Percentiles rank a stretch among this genome's conserved stretches.
These are phyloP conservation scores for Tenthredo scrophulariae DNA, from an alignment of 2,888 invertebrate genomes.

Conservation along the genomic window DNA sequence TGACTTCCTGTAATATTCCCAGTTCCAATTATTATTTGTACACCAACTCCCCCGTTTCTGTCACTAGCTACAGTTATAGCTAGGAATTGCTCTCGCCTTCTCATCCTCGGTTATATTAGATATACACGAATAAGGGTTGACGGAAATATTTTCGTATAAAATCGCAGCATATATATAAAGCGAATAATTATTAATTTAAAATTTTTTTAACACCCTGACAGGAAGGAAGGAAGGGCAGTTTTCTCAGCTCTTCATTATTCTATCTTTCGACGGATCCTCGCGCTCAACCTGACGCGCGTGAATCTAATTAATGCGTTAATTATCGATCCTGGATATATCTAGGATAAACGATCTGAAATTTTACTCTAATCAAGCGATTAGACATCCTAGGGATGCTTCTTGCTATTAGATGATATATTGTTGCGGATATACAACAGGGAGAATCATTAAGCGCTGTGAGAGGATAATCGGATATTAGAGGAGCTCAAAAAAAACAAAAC, in stretches of 20 bases:
- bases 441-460: too few relatives aligned
- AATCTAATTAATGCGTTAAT: background rate
- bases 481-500: background rate
- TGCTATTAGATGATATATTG: too few relatives aligned
- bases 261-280: background rate
- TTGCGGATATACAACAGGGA: too few relatives aligned
- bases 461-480: too few relatives aligned
- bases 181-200: background rate
- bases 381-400: too few relatives aligned
- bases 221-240: background rate
- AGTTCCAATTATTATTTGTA: constrained; percentile 49
- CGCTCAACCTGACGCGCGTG: background rate
- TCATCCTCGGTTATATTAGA: background rate
- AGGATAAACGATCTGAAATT: background rate
- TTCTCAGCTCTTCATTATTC: background rate
- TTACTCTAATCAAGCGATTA: too few relatives aligned
- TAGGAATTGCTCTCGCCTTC: background rate
- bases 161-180: background rate
- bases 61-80: background rate
- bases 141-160: background rate
- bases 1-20: constrained; percentile 39
- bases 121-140: background rate
- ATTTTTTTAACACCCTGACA: background rate
- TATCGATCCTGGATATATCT: background rate
- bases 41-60: background rate